Conservation (phyloP, 2,797 vertebrate genomes). For the Eurystomus glaucurus region DNA sequence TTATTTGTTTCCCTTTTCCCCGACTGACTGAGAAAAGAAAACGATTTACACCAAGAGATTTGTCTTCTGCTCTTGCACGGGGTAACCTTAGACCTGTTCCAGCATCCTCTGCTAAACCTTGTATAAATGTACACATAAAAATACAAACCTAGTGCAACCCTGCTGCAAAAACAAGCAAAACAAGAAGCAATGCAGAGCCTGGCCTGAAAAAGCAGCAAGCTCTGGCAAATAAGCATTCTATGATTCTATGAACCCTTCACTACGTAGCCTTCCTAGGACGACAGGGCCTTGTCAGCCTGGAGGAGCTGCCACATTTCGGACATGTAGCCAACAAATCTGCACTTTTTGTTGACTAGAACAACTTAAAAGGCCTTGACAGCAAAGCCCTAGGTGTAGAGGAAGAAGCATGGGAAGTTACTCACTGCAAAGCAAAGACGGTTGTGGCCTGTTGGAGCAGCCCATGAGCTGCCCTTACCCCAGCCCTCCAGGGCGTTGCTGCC, state of each 20-base stretch:
- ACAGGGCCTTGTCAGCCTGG: background rate
- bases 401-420: fast-evolving
- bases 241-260: background rate
- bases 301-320: background rate
- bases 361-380: background rate
- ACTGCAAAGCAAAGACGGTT: background rate
- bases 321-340: background rate
- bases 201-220: background rate
- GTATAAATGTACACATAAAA: background rate
- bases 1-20: slow-evolving; percentile 16
- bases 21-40: background rate
- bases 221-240: background rate
- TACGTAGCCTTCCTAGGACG: fast-evolving
- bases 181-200: background rate
- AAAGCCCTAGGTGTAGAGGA: background rate
- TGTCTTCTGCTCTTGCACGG: background rate
- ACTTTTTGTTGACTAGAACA: background rate
- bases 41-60: background rate
- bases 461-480: fast-evolving
- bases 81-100: background rate
- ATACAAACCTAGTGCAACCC: background rate
- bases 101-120: background rate
- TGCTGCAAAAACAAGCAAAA: background rate
- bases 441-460: background rate
- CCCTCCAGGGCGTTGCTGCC: fast-evolving